Evolutionary conservation across 37 sponge, comb jelly and placozoan species (phyloP), one percentile per base, ranked within the genome.

Genomic region (Tethya wilhelma): DNA sequence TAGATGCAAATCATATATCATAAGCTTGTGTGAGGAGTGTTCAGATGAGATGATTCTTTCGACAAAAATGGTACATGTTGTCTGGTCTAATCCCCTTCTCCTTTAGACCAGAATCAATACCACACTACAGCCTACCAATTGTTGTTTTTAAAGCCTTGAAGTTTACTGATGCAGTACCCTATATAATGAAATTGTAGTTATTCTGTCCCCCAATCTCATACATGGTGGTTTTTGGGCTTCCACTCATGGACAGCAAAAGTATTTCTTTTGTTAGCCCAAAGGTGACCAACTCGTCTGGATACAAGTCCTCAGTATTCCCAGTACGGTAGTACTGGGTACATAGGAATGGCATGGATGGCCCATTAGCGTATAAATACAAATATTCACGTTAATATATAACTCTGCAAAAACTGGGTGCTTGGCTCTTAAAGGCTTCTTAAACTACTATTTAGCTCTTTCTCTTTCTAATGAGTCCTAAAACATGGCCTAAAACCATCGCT

Each of bases 121-220:
- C 59, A 38, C 38, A 43, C n/a, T 84, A 84, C 36, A 84, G 60
- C 56, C 67, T 32, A 28, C 85, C 77, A 32, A 84, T 74, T 75
- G 74, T 34, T 25, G 46, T 64, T 49, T 84, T 84, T 20, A 59
- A 17, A 42, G 74, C 74, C 28, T 41, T 64, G 41, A n/a, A 62
- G 26, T 62, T 38, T 39, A 84, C 29, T 17, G n/a, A 29, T 84
- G 85, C 38, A 84, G 56, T 44, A 49, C 53, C 45, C 39, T 41
- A 36, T 84, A 84, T 37, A 84, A 84, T 4, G 25, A 23, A 67
- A 84, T 38, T 23, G 69, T 44, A 56, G 85, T 77, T 7, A 37
- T 67, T 20, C 69, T 38, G 67, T 14, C 37, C 37, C 17, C 5
- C 29, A 81, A 70, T 8, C 34, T 9, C 80, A 69, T 68, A 14